Conservation (phyloP, 2,888 invertebrate genomes). For the Calameuta filiformis region DNA sequence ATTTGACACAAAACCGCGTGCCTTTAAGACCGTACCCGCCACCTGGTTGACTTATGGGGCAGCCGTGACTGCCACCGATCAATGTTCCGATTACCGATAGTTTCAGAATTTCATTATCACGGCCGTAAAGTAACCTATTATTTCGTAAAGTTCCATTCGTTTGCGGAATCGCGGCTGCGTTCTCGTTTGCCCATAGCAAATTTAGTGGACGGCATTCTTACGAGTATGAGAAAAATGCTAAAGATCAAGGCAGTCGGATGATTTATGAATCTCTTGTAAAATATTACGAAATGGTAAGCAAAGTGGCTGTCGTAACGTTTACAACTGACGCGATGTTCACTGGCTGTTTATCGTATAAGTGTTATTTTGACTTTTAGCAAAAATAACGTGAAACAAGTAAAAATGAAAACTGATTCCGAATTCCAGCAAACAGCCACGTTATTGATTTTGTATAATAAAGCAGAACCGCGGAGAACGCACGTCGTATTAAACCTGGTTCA, state of each 20-base stretch:
- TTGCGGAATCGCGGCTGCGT: not conserved
- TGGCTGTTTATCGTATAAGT: not conserved
- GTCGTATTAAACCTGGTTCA: not conserved
- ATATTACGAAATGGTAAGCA: not conserved
- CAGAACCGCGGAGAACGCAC: not conserved
- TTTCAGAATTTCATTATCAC: conserved; percentile 61
- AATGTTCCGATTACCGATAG: conserved; percentile 58
- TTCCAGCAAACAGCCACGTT: not conserved
- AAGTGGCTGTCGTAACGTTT: not conserved
- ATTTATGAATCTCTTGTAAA: not conserved
- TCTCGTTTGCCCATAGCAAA: not conserved
- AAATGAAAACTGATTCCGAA: not conserved
- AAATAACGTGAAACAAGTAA: not conserved
- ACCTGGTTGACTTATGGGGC: conserved; percentile 31
- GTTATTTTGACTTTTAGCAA: not conserved
- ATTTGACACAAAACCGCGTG: not conserved
- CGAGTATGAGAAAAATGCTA: not conserved
- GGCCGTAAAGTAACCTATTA: conserved; percentile 51
- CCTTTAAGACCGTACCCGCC: not conserved
- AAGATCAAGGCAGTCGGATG: not conserved
- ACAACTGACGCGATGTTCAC: not conserved
- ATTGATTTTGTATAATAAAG: not conserved
- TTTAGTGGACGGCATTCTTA: not conserved
- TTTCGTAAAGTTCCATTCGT: conserved; percentile 42
- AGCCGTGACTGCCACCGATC: conserved; percentile 51